Base-by-base conservation (phyloP, 2,888 invertebrate genomes). In the Conchocele bisecta region DNA sequence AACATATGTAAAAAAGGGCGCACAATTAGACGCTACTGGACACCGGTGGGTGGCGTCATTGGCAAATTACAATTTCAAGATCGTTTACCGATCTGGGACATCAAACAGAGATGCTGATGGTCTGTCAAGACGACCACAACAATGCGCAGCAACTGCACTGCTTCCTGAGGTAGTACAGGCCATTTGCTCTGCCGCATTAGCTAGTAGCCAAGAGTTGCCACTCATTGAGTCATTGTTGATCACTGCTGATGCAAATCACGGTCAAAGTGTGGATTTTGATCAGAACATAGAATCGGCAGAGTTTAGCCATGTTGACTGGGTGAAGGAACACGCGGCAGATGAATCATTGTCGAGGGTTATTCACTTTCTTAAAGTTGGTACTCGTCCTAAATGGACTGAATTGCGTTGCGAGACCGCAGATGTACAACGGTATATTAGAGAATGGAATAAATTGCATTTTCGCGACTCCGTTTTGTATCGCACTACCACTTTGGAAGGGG, bases 121-220 rank as follows among this genome's bases (percentile, higher is more conserved):
- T 13, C 58, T 69, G 9, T 78, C 90, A 28, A 57, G 72, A 31
- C 33, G 46, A 20, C 71, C 70, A 20, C 3, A 41, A 29, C n/a
- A n/a, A n/a, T n/a, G n/a, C n/a, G 31, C 33, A 15, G 15, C 15
- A 6, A 56, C n/a, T n/a, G n/a, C 37, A 20, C 13, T 39, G 15
- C 41, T 57, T 35, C 57, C 50, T 26, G 53, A 51, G 54, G 53
- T 63, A 29, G 51, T 60, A 17, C 35, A 33, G 42, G 56, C 48
- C 22, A 31, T 53, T 39, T 69, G 17, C 50, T 37, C 35, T 5
- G 53, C 41, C 26, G n/a, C 37, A 11, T 24, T 28, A 26, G 61
- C 53, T 15, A 24, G 15, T 17, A 26, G 53, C 11, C 35, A 53
- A 15, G 31, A 20, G 13, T 53, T 26, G 15, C 53, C 53, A 9